Evolutionary conservation across 2,888 invertebrate species (phyloP).

Genomic region (Chrysolina haemoptera): DNA sequence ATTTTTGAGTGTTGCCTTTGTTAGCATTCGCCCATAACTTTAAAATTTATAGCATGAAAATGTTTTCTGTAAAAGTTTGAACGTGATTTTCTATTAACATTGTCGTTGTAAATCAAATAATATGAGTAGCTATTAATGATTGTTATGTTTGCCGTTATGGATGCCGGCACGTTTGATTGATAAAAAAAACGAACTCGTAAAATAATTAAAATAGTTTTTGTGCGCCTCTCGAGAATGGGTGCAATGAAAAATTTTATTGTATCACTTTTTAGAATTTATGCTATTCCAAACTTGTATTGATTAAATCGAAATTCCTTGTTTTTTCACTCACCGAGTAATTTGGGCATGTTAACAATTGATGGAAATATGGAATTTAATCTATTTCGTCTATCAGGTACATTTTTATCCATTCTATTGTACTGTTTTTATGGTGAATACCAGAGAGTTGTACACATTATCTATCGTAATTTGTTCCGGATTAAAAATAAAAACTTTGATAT

Average conservation of each 20-base stretch:
- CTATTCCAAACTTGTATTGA: conserved; percentile 16
- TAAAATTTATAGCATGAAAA: conserved; percentile 40
- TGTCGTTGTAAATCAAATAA: conserved; percentile 35
- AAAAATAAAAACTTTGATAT: background rate
- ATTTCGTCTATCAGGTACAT: conserved; percentile 14
- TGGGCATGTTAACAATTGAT: conserved; percentile 25
- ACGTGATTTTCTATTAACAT: conserved; percentile 38
- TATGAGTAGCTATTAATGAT: conserved; percentile 41
- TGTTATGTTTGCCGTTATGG: conserved; percentile 34
- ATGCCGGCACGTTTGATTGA: conserved; percentile 38
- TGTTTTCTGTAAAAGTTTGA: conserved; percentile 30
- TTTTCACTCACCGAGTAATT: background rate
- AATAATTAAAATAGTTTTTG: conserved; percentile 40
- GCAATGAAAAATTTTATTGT: conserved; percentile 27
- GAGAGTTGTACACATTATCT: conserved; percentile 7
- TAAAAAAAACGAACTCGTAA: conserved; percentile 36
- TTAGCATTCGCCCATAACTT: background rate
- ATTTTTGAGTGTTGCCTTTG: background rate
- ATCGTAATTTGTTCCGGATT: conserved; percentile 10
- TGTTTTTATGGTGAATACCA: conserved; percentile 1
- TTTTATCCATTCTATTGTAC: conserved; percentile 15
- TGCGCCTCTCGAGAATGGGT: conserved; percentile 4
- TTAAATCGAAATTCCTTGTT: conserved; percentile 21
- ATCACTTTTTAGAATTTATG: conserved; percentile 25
- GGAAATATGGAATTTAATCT: conserved; percentile 28